A percentile compares a stretch with the other conserved stretches of the same genome.
Evolutionary conservation across 1,140 invertebrate genomes (phyloP).

Genomic region (Lutraria rhynchaena): DNA sequence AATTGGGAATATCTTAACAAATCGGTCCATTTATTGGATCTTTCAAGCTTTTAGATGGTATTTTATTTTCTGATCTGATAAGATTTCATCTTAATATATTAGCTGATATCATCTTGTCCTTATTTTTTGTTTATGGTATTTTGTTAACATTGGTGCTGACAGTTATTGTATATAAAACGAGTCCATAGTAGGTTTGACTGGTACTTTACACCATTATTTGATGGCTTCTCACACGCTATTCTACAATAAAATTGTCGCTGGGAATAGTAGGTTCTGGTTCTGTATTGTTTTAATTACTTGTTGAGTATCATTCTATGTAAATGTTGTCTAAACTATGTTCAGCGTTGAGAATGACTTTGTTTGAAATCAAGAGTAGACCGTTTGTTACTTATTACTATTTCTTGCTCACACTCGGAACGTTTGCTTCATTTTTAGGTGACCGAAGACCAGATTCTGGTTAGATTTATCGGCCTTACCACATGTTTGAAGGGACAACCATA

Average conservation of each 20-base stretch:
- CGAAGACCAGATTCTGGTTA: too few species aligned
- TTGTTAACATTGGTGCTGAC: conserved; percentile 6
- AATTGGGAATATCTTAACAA: conserved; percentile 18
- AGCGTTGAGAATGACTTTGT: background rate
- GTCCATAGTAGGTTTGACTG: conserved; percentile 22
- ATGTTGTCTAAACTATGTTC: conserved; percentile 8
- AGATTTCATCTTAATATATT: conserved; percentile 39
- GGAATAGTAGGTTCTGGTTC: conserved; percentile 5
- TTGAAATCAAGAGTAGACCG: background rate
- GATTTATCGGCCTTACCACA: too few species aligned
- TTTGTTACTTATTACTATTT: background rate
- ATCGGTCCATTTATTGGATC: conserved; percentile 32
- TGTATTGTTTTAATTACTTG: conserved; percentile 12
- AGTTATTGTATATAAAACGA: conserved; percentile 28
- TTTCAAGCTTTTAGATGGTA: conserved; percentile 4
- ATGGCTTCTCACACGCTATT: conserved; percentile 15
- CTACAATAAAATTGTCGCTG: conserved; percentile 27
- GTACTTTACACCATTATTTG: conserved; percentile 10
- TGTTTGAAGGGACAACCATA: too few species aligned
- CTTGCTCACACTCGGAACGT: background rate
- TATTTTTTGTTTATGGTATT: conserved; percentile 8
- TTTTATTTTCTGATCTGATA: conserved; percentile 4
- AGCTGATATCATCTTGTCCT: conserved; percentile 29
- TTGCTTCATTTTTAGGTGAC: too few species aligned
- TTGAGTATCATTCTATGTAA: background rate